Conservation (phyloP, 64 coral and sea anemone species). For the Pocillopora verrucosa region DNA sequence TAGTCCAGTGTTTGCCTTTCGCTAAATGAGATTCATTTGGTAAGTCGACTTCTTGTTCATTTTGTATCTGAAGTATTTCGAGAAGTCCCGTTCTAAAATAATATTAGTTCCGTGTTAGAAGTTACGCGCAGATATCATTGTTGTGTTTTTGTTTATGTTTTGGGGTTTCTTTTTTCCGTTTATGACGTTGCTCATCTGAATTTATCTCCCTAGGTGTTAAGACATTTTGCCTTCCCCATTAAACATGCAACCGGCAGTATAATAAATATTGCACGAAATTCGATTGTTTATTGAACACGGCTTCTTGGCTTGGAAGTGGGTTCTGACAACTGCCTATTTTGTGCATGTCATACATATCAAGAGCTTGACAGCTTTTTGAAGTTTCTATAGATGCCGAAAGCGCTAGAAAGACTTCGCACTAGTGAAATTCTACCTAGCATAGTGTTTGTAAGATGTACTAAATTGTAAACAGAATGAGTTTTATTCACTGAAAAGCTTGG, state of each 20-base stretch:
- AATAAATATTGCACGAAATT: not conserved
- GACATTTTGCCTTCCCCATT: slow-evolving; percentile 15
- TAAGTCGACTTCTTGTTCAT: not conserved
- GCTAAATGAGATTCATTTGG: not conserved
- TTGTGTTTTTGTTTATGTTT: not conserved
- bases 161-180: not conserved
- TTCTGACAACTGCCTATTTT: not conserved
- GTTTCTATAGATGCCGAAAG: not conserved
- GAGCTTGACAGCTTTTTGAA: not conserved
- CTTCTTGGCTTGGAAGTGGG: not conserved
- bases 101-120: not conserved
- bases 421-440: not conserved
- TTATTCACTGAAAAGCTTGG: not conserved
- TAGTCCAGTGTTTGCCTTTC: not conserved
- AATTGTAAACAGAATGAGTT: not conserved
- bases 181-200: not conserved
- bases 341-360: not conserved
- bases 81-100: not conserved
- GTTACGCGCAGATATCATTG: not conserved
- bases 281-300: not conserved
- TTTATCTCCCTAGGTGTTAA: not conserved
- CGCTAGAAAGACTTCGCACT: not conserved
- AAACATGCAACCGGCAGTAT: not conserved
- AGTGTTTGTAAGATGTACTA: not conserved
- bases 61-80: not conserved